Base-by-base conservation (phyloP, 2,113 vertebrate species). In the Grantiella picta region DNA sequence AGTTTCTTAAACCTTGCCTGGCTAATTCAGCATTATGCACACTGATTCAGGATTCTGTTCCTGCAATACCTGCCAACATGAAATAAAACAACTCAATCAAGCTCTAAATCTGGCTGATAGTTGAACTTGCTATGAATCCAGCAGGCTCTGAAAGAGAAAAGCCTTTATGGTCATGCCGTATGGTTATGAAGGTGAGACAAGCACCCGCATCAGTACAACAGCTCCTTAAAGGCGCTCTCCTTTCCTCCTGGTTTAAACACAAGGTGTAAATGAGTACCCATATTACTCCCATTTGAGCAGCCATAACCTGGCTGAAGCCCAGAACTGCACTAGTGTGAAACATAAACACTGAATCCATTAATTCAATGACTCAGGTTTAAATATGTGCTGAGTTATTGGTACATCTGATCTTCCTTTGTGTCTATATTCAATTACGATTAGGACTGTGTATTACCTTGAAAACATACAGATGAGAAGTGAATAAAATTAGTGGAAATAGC, bases 71-170 rank as follows among this genome's bases (percentile, higher is more conserved):
- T 79, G 75, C 40, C 60, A 89, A 66, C 5, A 5, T 45, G 57
- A 90, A 94, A 92, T 45, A 93, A 87, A 87, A 77, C 54, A 79
- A 59, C 52, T 83, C 49, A 78, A 16, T 91, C 76, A 91, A 53
- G 50, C 40, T 63, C 45, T 75, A 89, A 47, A 86, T 86, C 81
- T 54, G 60, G 17, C 38, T 8, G 11, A 52, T 27, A 61, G 72
- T 22, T 88, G 45, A 94, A 86, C n/a, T 82, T 61, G 61, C 71
- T 75, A 85, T 18, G 44, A 86, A 45, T 59, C 68, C 15, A 72
- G 40, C 11, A 80, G 47, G 25, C 5, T 86, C 16, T 33, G 16
- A 42, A 88, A 72, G 6, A 81, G 33, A 82, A 69, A 83, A 88
- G 40, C 7, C 17, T 65, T 88, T 53, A 40, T 13, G 21, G 15